Percentiles rank a stretch among this genome's conserved stretches.
These are phyloP conservation scores for Melanaphis sacchari DNA, from an alignment of 1,140 invertebrate genomes.

Conservation along the genomic window DNA sequence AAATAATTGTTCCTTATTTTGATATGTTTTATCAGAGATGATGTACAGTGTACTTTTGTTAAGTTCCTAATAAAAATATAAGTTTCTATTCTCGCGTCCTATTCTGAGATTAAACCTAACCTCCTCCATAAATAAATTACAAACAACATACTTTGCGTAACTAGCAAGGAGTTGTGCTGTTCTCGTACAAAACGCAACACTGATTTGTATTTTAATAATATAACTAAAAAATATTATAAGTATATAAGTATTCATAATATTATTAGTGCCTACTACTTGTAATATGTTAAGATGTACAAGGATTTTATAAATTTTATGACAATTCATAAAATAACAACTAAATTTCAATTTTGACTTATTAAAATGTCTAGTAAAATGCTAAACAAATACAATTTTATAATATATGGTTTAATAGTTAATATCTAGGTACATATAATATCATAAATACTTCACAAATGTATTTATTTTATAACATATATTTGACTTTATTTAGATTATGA, in stretches of 20 bases:
- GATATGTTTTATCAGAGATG: neutral
- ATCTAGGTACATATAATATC: neutral
- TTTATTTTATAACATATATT: neutral
- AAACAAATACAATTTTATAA: neutral
- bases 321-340: neutral
- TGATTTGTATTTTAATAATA: neutral
- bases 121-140: neutral
- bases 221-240: neutral
- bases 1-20: neutral
- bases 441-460: neutral
- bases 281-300: neutral
- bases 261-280: too few species aligned
- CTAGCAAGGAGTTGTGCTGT: neutral
- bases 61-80: too few species aligned
- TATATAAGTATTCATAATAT: neutral
- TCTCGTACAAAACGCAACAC: neutral
- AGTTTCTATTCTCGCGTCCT: too few species aligned
- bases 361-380: neutral
- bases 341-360: neutral
- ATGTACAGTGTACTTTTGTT: neutral
- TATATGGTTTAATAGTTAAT: neutral
- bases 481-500: neutral
- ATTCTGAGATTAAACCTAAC: too few species aligned
- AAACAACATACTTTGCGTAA: neutral
- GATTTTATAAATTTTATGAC: neutral